Base-by-base conservation (phyloP, 2,888 invertebrate genomes). In the Ditula angustiorana region DNA sequence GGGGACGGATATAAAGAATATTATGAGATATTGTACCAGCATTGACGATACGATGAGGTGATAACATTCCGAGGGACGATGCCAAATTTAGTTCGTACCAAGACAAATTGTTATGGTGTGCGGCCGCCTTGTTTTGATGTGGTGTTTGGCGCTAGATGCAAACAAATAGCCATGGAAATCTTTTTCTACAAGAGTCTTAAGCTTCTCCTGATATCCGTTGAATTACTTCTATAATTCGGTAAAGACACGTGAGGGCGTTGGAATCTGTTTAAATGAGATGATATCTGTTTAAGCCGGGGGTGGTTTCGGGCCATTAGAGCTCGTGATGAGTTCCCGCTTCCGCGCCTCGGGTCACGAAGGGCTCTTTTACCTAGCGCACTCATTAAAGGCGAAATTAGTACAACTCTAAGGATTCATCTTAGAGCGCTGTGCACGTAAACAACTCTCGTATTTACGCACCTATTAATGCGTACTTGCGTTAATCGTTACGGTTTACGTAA, bases 1-100 rank as follows among this genome's bases (percentile, higher is more conserved):
- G 86, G 86, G 87, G 83, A 85, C 80, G 88, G 83, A 85, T 86
- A 92, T 92, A 91, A 92, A 91, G 92, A 90, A 91, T 89, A 90
- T 91, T 88, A 90, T 90, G 90, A 90, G 88, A 92, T 88, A 90
- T 91, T 85, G 87, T 87, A 83, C 86, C 79, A 80, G 86, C 81
- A 86, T 87, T 81, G 84, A 81, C 83, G 81, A 86, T 87, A 83
- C 83, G 81, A 90, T 83, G 85, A 90, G 88, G 90, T 90, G 90
- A 90, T 90, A 91, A 87, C 87, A 83, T 84, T 87, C 83, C 72
- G 73, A 74, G 85, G 77, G 80, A 74, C 74, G 73, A 74, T 73
- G 79, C 80, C 81, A 84, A 87, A 86, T 87, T 86, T 86, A 80
- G 82, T 81, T 79, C 76, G 67, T 72, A 71, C 69, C 67, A 74